Evolutionary conservation across 1,140 invertebrate species (phyloP).

Genomic region (Gryllus bimaculatus): DNA sequence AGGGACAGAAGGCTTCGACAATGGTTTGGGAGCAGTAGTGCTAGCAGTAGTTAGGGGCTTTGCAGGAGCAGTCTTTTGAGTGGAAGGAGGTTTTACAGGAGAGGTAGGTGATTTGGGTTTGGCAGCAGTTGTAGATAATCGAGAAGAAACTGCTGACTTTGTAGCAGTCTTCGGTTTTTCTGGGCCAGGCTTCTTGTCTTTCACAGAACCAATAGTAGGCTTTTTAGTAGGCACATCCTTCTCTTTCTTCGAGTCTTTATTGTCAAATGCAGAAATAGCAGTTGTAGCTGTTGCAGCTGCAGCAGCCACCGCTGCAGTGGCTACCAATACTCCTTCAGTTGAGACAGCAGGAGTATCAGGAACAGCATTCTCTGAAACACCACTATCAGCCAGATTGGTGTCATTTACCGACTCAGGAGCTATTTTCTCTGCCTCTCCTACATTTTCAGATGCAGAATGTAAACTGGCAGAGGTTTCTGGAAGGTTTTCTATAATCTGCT

Average conservation of each 20-base stretch:
- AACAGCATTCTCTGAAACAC: not conserved
- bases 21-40: conserved; percentile 21
- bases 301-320: conserved; percentile 3
- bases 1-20: conserved; percentile 17
- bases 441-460: too few relatives aligned
- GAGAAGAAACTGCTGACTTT: conserved; percentile 24
- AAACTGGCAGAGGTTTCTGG: not conserved
- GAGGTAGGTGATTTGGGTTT: not conserved
- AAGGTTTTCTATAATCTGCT: not conserved
- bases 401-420: too few relatives aligned
- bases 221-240: conserved; percentile 22
- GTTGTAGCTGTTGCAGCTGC: conserved; percentile 28
- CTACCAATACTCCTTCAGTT: not conserved
- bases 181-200: conserved; percentile 23
- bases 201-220: conserved; percentile 21
- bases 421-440: too few relatives aligned
- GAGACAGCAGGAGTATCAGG: not conserved
- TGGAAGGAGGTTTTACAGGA: conserved; percentile 29
- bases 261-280: conserved; percentile 27
- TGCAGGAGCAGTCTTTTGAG: conserved; percentile 25
- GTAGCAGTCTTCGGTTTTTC: not conserved
- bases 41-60: conserved; percentile 26
- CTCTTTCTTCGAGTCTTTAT: conserved; percentile 22
- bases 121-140: not conserved
- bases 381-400: too few relatives aligned